phyloP scores from a whole-genome alignment of 2,797 vertebrate species.

The Ambastaia sidthimunki region DNA sequence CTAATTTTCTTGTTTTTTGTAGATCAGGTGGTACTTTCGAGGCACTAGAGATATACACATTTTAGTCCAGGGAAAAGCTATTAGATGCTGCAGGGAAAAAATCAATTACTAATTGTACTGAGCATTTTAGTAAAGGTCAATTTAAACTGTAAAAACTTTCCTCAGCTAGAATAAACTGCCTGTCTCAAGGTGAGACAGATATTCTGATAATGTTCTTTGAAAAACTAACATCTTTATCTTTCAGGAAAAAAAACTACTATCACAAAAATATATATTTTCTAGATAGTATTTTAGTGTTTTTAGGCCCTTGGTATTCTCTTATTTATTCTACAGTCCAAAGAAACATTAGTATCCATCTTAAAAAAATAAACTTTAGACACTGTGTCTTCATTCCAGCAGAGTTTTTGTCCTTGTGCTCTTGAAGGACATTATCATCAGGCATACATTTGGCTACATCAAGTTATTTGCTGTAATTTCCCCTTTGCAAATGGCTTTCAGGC shows the following conservation, averaged over 20 bases:
- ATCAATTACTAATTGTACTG: slow-evolving; percentile 21
- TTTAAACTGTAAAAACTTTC: background rate
- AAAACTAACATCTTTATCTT: slow-evolving; percentile 9
- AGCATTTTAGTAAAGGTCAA: slow-evolving; percentile 26
- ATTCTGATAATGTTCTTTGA: background rate
- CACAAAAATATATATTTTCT: background rate
- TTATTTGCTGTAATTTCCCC: slow-evolving; percentile 26
- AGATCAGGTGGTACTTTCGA: slow-evolving; percentile 12
- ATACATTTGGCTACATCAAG: slow-evolving; percentile 29
- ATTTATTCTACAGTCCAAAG: background rate
- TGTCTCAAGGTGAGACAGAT: background rate
- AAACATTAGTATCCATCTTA: background rate
- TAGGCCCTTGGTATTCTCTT: background rate
- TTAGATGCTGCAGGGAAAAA: background rate
- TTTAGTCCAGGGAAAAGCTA: slow-evolving; percentile 13
- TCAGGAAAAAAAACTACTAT: background rate
- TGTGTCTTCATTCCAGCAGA: background rate
- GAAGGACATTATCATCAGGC: slow-evolving; percentile 25
- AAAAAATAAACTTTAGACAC: background rate
- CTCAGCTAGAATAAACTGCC: slow-evolving; percentile 20
- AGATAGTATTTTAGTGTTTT: background rate
- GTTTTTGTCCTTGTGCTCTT: background rate
- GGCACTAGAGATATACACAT: slow-evolving; percentile 22
- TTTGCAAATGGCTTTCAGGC: slow-evolving; percentile 1
- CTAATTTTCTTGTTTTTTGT: background rate